A percentile compares a stretch with the other conserved stretches of the same genome.
Conservation (phyloP, 2,888 invertebrate species). For the Thalpophila matura region DNA sequence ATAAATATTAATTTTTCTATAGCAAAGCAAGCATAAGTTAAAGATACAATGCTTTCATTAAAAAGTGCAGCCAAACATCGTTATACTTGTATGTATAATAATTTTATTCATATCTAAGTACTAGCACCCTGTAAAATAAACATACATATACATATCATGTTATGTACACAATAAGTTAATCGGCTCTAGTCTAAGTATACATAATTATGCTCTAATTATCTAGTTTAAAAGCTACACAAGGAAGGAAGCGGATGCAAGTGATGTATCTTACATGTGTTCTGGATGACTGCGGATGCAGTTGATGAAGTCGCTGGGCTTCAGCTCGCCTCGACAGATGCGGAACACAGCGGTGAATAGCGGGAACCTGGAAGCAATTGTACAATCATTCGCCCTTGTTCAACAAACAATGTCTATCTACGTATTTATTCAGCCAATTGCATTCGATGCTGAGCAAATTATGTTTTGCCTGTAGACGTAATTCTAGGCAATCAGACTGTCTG, state of each 20-base stretch:
- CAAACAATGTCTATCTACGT: not conserved
- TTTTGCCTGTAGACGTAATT: not conserved
- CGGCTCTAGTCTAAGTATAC: constrained; percentile 73
- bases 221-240: constrained; percentile 69
- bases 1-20: too few species aligned
- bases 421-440: not conserved
- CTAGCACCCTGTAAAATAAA: constrained; percentile 86
- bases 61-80: constrained; percentile 71
- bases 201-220: constrained; percentile 63
- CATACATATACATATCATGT: constrained; percentile 76
- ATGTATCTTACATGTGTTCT: constrained; percentile 97
- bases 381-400: constrained; percentile 37
- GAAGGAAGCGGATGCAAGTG: constrained; percentile 72
- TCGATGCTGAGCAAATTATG: not conserved
- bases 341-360: constrained; percentile 99
- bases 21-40: constrained; percentile 30
- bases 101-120: constrained; percentile 76
- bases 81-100: constrained; percentile 63
- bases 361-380: constrained; percentile 92
- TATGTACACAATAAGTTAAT: constrained; percentile 78
- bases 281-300: constrained; percentile 98
- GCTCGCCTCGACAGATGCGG: constrained; percentile 96
- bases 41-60: constrained; percentile 28
- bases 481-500: constrained; percentile 17
- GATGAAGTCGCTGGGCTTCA: constrained; percentile 95